Percentiles rank a stretch among this genome's conserved stretches.
phyloP scores from a whole-genome alignment of 1,140 invertebrate species.

The Scaptomyza pallida region DNA sequence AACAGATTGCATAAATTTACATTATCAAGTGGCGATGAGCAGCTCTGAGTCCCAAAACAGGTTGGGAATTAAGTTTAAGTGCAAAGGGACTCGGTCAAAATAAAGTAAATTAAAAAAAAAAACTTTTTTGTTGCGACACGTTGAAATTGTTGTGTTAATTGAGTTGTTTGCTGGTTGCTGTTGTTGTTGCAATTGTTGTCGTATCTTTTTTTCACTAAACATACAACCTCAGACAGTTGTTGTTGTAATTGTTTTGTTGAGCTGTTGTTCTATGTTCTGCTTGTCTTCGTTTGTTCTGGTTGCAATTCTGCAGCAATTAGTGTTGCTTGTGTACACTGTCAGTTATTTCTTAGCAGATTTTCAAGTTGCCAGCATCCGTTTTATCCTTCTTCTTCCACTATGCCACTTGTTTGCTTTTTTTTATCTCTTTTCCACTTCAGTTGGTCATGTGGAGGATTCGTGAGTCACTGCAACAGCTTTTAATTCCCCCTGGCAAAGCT shows the following conservation, averaged over 20 bases:
- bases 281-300: conserved; percentile 27
- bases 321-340: conserved; percentile 73
- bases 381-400: conserved; percentile 12
- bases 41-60: neutral
- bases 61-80: neutral
- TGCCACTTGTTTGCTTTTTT: conserved; percentile 1
- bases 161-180: conserved; percentile 59
- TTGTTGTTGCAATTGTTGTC: conserved; percentile 46
- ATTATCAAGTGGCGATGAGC: too few relatives aligned
- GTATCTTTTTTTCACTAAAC: conserved; percentile 15
- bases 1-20: neutral
- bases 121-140: conserved; percentile 44
- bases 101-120: neutral
- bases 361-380: conserved; percentile 54
- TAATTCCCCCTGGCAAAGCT: conserved; percentile 27
- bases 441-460: conserved; percentile 41
- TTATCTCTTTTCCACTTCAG: conserved; percentile 18
- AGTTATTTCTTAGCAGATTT: conserved; percentile 65
- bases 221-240: conserved; percentile 24
- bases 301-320: conserved; percentile 74
- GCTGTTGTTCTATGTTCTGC: conserved; percentile 53
- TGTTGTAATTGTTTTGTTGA: conserved; percentile 44
- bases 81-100: neutral
- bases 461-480: conserved; percentile 58
- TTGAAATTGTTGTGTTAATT: conserved; percentile 65